A percentile compares a stretch with the other conserved stretches of the same genome.
phyloP scores from a whole-genome alignment of 2,113 vertebrate species.

The Scartelaos histophorus region DNA sequence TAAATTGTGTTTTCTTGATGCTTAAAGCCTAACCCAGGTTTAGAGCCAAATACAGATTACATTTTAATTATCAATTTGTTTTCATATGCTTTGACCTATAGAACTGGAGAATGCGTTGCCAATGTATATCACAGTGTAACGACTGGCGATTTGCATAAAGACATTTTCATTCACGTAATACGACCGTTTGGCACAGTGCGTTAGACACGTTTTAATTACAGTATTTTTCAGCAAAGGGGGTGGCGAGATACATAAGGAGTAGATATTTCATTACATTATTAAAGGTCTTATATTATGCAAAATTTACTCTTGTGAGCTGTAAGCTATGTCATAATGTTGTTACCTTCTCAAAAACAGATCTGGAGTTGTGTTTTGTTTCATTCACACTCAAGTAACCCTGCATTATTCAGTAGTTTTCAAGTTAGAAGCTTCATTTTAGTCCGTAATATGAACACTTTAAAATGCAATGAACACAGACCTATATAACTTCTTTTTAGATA shows the following conservation, averaged over 20 bases:
- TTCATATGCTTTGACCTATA: not conserved
- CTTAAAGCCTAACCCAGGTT: conserved; percentile 19
- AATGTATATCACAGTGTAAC: not conserved
- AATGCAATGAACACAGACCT: not conserved
- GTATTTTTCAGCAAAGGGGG: not conserved
- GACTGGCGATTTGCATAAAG: not conserved
- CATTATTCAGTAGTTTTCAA: no score
- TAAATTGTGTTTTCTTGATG: conserved; percentile 18
- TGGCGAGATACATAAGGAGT: no score
- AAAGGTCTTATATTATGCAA: no score
- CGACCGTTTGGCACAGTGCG: not conserved
- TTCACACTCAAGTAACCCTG: no score
- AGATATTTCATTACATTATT: not conserved
- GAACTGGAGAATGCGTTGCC: not conserved
- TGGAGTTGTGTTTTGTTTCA: no score
- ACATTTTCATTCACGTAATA: not conserved
- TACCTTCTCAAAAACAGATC: no score
- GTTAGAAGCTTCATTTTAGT: no score
- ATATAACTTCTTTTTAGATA: not conserved
- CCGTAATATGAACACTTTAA: no score
- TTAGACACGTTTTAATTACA: not conserved
- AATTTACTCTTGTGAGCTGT: no score
- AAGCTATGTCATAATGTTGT: no score
- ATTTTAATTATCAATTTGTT: not conserved
- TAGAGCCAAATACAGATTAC: conserved; percentile 18